These are phyloP conservation scores for Sthenelais limicola DNA, from an alignment of 2,888 invertebrate species.

Conservation along the genomic window DNA sequence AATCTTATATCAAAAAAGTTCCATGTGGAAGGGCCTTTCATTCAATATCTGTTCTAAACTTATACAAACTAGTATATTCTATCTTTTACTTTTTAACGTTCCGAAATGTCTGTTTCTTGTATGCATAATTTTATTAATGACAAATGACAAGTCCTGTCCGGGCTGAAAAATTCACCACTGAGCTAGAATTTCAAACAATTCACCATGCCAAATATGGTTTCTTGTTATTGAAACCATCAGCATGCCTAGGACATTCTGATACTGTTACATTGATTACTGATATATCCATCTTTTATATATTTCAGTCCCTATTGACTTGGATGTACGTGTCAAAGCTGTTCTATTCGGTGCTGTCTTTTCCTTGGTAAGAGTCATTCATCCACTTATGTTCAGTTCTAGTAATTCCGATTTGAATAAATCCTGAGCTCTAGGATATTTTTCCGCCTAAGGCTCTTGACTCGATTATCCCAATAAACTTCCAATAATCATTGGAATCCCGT, in stretches of 20 bases:
- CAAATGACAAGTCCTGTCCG: too few species aligned
- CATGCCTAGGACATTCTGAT: too few species aligned
- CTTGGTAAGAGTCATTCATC: conserved; percentile 47
- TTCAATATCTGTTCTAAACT: background rate
- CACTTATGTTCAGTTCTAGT: too few species aligned
- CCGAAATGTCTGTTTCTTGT: background rate
- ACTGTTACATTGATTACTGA: too few species aligned
- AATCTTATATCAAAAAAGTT: background rate
- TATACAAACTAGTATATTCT: background rate
- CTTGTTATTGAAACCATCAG: background rate
- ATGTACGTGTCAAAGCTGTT: conserved; percentile 51
- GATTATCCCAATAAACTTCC: too few species aligned
- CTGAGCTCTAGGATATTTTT: too few species aligned
- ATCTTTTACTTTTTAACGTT: background rate
- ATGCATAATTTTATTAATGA: background rate
- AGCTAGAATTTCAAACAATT: too few species aligned
- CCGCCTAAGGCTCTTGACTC: too few species aligned
- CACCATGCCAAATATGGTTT: too few species aligned
- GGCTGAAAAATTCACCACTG: too few species aligned
- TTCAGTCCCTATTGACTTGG: conserved; percentile 52
- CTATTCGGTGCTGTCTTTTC: conserved; percentile 49
- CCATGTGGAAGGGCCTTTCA: background rate
- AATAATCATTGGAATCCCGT: too few species aligned
- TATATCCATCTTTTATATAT: conserved; percentile 12
- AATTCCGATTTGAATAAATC: too few species aligned